These are phyloP conservation scores for Cyprinodon diabolis DNA, from an alignment of 2,797 vertebrate species.

Conservation along the genomic window DNA sequence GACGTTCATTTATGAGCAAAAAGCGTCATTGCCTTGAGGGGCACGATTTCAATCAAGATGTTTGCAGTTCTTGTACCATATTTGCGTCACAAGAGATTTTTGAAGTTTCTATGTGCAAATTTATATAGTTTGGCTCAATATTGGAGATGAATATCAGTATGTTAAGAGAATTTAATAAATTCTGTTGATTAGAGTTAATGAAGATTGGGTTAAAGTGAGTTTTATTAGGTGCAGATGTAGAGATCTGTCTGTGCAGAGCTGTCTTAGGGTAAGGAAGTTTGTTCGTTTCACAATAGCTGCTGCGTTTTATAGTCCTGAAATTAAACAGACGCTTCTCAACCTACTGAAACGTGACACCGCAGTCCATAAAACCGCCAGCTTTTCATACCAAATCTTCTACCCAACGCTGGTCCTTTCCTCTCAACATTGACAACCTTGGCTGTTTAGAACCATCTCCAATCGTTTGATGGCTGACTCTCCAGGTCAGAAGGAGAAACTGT, in stretches of 20 bases:
- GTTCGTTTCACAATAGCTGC: not conserved
- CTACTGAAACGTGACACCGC: conserved; percentile 1
- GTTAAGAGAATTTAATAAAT: conserved; percentile 1
- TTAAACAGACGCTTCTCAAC: not conserved
- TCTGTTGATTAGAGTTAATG: not conserved
- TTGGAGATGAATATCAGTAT: not conserved
- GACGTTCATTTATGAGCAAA: conserved; percentile 5
- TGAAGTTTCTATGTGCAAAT: not conserved
- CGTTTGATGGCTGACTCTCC: not conserved
- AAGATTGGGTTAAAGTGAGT: not conserved
- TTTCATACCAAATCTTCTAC: not conserved
- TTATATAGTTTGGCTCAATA: not conserved
- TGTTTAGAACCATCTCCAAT: conserved; percentile 1
- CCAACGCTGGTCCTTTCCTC: conserved; percentile 5
- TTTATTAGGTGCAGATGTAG: not conserved
- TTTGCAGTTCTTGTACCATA: not conserved
- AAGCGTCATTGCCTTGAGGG: conserved; percentile 1
- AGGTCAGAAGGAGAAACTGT: not conserved
- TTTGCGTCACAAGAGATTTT: not conserved
- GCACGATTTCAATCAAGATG: not conserved
- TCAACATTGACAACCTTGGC: conserved; percentile 7
- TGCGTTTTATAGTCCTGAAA: not conserved
- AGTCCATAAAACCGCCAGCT: not conserved
- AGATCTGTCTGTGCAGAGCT: not conserved
- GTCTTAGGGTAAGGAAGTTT: not conserved